Conservation (phyloP, 2,113 vertebrate species). For the Hydropotes inermis region DNA sequence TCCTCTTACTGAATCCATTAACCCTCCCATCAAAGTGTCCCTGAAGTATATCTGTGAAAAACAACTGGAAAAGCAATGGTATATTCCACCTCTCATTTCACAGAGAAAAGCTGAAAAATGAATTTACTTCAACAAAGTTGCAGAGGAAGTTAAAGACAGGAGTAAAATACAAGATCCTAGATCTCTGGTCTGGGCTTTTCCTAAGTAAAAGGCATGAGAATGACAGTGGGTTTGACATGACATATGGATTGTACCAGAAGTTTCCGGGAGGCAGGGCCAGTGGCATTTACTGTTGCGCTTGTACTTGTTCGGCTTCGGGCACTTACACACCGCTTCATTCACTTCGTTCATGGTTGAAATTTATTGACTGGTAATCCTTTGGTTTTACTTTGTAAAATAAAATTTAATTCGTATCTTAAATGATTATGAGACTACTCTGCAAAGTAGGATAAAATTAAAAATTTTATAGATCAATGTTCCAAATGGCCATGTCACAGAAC, state of each 20-base stretch:
- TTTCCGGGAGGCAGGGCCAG: rapidly evolving
- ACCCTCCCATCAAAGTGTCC: not conserved
- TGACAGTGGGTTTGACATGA: not conserved
- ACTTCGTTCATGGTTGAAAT: not conserved
- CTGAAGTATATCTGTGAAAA: not conserved
- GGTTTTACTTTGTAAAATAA: not conserved
- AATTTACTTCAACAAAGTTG: not conserved
- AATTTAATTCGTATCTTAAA: not conserved
- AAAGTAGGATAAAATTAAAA: not conserved
- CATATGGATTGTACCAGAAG: not conserved
- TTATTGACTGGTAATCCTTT: not conserved
- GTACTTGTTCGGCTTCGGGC: not conserved
- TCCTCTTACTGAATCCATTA: not conserved
- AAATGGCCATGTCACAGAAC: not conserved
- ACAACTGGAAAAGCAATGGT: not conserved
- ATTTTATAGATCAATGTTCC: not conserved
- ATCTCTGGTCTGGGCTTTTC: not conserved
- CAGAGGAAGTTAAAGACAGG: not conserved
- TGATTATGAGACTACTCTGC: not conserved
- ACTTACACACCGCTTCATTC: not conserved
- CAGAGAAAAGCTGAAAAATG: not conserved
- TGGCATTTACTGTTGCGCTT: not conserved
- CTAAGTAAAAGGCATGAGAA: not conserved
- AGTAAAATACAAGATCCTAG: not conserved
- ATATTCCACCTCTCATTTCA: not conserved